These are phyloP conservation scores for Penaeus monodon DNA, from an alignment of 2,888 invertebrate genomes.

Conservation along the genomic window DNA sequence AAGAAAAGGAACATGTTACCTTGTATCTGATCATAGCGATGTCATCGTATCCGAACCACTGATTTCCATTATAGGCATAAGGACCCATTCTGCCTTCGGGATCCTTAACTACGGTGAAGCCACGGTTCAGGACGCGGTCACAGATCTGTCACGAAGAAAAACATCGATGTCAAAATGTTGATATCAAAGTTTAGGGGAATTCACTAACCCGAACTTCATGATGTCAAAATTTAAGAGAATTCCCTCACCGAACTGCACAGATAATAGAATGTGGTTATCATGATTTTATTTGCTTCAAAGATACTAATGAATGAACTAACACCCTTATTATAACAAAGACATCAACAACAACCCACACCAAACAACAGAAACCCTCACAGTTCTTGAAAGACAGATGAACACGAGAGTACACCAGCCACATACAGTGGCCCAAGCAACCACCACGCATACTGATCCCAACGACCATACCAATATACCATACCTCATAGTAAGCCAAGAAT, in stretches of 20 bases:
- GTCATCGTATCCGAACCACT: conserved; percentile 94
- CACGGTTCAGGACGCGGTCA: conserved; percentile 55
- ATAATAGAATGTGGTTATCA: too few relatives aligned
- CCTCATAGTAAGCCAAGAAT: conserved; percentile 89
- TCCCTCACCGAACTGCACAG: too few relatives aligned
- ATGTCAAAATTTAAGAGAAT: not conserved
- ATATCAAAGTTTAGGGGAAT: not conserved
- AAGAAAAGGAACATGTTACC: conserved; percentile 34
- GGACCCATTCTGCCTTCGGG: conserved; percentile 73
- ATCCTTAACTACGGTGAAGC: conserved; percentile 68
- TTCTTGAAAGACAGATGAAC: too few relatives aligned
- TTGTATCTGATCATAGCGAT: conserved; percentile 78
- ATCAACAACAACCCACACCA: too few relatives aligned
- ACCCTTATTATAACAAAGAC: too few relatives aligned
- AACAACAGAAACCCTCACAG: too few relatives aligned
- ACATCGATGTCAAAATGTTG: not conserved
- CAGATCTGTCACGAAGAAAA: conserved; percentile 54
- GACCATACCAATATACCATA: conserved; percentile 67
- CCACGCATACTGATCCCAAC: not conserved
- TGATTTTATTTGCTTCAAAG: too few relatives aligned
- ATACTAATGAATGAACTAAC: too few relatives aligned
- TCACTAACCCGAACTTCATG: not conserved
- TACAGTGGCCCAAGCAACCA: not conserved
- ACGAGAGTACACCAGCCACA: too few relatives aligned
- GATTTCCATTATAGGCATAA: conserved; percentile 86